phyloP scores from a whole-genome alignment of 2,797 vertebrate genomes.

The Chloroceryle inda region DNA sequence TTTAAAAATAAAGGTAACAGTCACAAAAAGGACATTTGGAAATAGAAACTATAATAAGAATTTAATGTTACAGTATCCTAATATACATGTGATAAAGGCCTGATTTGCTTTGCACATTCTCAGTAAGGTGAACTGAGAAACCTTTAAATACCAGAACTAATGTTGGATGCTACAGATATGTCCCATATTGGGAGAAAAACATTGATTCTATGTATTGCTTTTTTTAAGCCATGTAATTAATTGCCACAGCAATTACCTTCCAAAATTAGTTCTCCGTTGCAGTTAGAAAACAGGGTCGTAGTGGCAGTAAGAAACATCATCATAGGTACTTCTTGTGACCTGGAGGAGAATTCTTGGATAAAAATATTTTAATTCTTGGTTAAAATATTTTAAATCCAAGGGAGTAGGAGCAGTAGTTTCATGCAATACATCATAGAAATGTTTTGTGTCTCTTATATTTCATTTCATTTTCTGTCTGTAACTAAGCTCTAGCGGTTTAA shows the following conservation, averaged over 20 bases:
- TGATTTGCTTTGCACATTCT: not conserved
- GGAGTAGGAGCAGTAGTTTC: not conserved
- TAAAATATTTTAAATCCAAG: not conserved
- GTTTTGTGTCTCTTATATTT: not conserved
- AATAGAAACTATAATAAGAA: not conserved
- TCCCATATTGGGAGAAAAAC: not conserved
- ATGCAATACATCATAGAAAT: not conserved
- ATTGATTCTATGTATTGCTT: not conserved
- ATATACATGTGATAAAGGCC: fast-evolving
- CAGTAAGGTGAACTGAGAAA: not conserved
- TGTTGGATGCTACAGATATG: not conserved
- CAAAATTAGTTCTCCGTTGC: not conserved
- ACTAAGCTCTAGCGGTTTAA: not conserved
- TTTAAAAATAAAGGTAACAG: not conserved
- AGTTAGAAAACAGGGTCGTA: not conserved
- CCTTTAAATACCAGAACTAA: not conserved
- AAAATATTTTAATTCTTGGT: not conserved
- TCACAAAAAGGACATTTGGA: not conserved
- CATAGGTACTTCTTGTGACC: not conserved
- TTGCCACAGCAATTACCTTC: not conserved
- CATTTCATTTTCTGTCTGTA: not conserved
- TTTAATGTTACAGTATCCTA: not conserved
- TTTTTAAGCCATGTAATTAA: not conserved
- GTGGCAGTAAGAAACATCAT: not conserved
- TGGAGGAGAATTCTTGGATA: not conserved